Evolutionary conservation across 2,113 vertebrate genomes (phyloP).

Genomic region (Dromiciops gliroides): DNA sequence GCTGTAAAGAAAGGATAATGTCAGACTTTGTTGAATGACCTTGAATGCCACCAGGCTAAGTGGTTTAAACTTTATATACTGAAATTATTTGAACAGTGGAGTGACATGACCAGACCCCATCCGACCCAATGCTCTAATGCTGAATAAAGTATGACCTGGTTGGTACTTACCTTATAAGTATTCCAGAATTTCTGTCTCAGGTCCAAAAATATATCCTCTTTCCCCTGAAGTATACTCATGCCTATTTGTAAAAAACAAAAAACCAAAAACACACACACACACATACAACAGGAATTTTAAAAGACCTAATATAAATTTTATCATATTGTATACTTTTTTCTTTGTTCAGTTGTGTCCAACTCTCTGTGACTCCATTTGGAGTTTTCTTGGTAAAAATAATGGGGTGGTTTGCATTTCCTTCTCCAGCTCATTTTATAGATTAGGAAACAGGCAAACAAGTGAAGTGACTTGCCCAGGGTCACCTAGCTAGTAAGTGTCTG

Average conservation of each 20-base stretch:
- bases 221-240: conserved; percentile 90
- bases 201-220: conserved; percentile 91
- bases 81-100: not conserved
- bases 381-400: not conserved
- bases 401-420: not conserved
- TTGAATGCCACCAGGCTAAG: not conserved
- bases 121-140: not conserved
- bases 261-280: too few species aligned
- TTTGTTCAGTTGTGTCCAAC: not conserved
- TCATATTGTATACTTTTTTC: not conserved
- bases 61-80: not conserved
- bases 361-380: not conserved
- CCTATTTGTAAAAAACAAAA: conserved; percentile 81
- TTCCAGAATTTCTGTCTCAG: conserved; percentile 93
- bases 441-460: not conserved
- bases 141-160: not conserved
- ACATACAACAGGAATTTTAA: conserved; percentile 47
- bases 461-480: not conserved
- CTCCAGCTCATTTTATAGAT: not conserved
- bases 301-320: conserved; percentile 13
- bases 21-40: not conserved
- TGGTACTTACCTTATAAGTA: conserved; percentile 91
- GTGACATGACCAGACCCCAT: not conserved
- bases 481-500: not conserved
- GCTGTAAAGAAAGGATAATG: not conserved